These are phyloP conservation scores for Acipenser transmontanus DNA, from an alignment of 2,797 vertebrate species.

Conservation along the genomic window DNA sequence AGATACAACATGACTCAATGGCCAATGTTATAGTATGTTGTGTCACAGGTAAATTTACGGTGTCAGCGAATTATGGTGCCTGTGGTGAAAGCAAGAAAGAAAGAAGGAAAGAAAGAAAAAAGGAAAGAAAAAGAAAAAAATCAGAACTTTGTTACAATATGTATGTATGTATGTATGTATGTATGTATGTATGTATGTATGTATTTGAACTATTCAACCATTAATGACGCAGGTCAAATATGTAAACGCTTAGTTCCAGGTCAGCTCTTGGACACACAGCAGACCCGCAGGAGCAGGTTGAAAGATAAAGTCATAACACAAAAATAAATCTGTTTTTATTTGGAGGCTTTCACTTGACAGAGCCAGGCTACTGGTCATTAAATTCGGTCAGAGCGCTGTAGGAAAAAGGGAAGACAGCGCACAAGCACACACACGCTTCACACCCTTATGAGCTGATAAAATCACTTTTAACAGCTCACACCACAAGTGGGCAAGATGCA, in stretches of 20 bases:
- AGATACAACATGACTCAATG: no score
- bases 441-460: conserved; percentile 17
- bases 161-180: background rate
- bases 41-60: no score
- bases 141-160: no score
- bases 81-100: no score
- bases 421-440: conserved; percentile 18
- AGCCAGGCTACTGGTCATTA: background rate
- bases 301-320: background rate
- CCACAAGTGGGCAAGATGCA: background rate
- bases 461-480: conserved; percentile 13
- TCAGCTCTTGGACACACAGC: background rate
- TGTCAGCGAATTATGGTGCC: no score
- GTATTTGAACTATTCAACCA: no score
- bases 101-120: no score
- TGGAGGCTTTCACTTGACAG: background rate
- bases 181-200: background rate
- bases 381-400: background rate
- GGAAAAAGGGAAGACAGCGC: conserved; percentile 5
- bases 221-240: no score
- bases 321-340: background rate
- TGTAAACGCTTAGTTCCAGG: background rate
- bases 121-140: no score
- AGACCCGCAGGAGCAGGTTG: background rate
- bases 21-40: no score